A percentile compares a stretch with the other conserved stretches of the same genome.
These are phyloP conservation scores for Pocillopora grandis DNA, from an alignment of 92 coral and sea anemone species.

Conservation along the genomic window DNA sequence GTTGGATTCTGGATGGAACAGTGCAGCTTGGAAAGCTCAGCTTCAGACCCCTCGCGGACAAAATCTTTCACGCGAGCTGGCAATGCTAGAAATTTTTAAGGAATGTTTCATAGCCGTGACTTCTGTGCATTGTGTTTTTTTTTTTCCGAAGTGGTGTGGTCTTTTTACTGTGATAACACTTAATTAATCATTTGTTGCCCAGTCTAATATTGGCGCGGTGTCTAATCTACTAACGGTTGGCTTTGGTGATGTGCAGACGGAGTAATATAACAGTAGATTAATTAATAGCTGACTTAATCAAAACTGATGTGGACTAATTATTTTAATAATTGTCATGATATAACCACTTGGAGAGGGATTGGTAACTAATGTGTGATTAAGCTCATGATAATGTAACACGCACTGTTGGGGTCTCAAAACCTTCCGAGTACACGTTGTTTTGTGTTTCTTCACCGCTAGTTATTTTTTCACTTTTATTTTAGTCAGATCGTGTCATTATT, in stretches of 20 bases:
- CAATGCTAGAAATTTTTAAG: background rate
- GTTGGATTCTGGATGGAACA: constrained; percentile 49
- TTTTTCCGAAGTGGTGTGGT: constrained; percentile 5
- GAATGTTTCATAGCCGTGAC: constrained; percentile 32
- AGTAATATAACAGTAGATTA: background rate
- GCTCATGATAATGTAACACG: background rate
- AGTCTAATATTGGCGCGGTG: background rate
- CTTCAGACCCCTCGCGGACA: constrained; percentile 51
- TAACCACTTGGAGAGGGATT: background rate
- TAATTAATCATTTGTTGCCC: constrained; percentile 5
- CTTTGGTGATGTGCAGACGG: background rate
- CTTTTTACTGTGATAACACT: background rate
- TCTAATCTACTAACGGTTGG: constrained; percentile 18
- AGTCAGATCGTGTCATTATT: background rate
- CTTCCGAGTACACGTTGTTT: background rate
- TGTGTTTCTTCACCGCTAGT: background rate
- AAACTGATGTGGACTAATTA: constrained; percentile 30
- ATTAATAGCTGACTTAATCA: constrained; percentile 18
- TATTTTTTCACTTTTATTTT: background rate
- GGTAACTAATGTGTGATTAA: constrained; percentile 1
- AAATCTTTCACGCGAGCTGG: constrained; percentile 6
- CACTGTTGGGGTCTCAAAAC: constrained; percentile 1
- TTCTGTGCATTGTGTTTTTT: constrained; percentile 44
- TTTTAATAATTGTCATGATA: background rate
- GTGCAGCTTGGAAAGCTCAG: constrained; percentile 41